Evolutionary conservation across 2,113 vertebrate genomes (phyloP).

Genomic region (Physeter macrocephalus): DNA sequence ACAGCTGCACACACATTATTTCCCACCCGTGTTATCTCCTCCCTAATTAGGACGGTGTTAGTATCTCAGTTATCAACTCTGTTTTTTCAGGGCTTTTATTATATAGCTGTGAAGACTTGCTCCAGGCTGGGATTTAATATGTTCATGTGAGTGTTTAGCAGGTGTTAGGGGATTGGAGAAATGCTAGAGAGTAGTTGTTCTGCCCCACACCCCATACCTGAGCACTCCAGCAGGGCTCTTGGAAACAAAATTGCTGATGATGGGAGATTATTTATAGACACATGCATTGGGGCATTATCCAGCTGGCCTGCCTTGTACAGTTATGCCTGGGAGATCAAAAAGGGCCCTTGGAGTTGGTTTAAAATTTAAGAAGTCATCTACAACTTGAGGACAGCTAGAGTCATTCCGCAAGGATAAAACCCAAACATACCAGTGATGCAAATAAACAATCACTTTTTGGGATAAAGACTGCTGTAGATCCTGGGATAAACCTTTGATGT

Average conservation of each 20-base stretch:
- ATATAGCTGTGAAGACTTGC: conserved; percentile 35
- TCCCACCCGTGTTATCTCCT: conserved; percentile 35
- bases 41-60: conserved; percentile 59
- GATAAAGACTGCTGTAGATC: neutral
- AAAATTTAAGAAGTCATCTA: conserved; percentile 10
- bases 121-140: conserved; percentile 4
- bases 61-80: conserved; percentile 35
- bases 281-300: neutral
- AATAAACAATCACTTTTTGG: neutral
- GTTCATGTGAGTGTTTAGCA: neutral
- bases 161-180: neutral
- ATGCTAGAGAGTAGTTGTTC: neutral
- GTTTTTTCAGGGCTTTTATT: conserved; percentile 39
- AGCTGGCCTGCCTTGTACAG: neutral
- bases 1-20: conserved; percentile 21
- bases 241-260: neutral
- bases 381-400: neutral
- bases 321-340: neutral
- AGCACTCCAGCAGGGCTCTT: neutral
- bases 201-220: neutral
- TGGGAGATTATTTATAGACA: neutral
- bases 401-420: neutral
- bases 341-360: neutral
- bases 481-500: neutral
- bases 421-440: neutral